Percentiles rank a stretch among this genome's conserved stretches.
phyloP scores from a whole-genome alignment of 2,888 invertebrate genomes.

The Drosophila yooni region DNA sequence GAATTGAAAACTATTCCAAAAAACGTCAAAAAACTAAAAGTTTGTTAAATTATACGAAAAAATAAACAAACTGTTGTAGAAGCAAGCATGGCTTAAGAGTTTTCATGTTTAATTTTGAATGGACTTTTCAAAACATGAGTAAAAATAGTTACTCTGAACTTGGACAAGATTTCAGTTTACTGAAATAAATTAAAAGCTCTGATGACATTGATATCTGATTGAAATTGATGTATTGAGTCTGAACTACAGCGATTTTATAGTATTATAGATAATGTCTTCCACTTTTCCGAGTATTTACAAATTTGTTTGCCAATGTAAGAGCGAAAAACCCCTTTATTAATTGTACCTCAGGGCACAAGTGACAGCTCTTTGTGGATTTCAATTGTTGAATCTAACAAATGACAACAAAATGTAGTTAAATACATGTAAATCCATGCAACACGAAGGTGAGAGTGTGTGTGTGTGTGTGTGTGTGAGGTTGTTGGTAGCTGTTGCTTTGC shows the following conservation, averaged over 20 bases:
- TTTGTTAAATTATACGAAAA: neutral
- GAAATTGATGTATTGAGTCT: neutral
- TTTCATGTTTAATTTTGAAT: neutral
- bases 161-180: neutral
- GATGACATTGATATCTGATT: neutral
- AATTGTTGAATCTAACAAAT: slow-evolving; percentile 24
- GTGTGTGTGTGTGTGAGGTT: slow-evolving; percentile 13
- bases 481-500: slow-evolving; percentile 38
- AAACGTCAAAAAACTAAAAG: neutral
- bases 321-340: neutral
- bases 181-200: neutral
- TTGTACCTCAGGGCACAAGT: neutral
- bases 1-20: neutral
- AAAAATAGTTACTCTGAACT: neutral
- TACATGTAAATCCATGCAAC: slow-evolving; percentile 20
- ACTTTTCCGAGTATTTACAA: neutral
- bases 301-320: neutral
- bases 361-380: slow-evolving; percentile 9
- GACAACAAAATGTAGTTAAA: slow-evolving; percentile 25
- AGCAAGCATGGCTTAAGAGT: neutral
- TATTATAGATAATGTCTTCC: neutral
- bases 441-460: neutral
- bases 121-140: neutral
- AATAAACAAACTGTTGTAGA: neutral
- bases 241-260: neutral